Percentiles rank a stretch among this genome's conserved stretches.
Conservation (phyloP, 2,888 invertebrate genomes). For the Eledone cirrhosa region DNA sequence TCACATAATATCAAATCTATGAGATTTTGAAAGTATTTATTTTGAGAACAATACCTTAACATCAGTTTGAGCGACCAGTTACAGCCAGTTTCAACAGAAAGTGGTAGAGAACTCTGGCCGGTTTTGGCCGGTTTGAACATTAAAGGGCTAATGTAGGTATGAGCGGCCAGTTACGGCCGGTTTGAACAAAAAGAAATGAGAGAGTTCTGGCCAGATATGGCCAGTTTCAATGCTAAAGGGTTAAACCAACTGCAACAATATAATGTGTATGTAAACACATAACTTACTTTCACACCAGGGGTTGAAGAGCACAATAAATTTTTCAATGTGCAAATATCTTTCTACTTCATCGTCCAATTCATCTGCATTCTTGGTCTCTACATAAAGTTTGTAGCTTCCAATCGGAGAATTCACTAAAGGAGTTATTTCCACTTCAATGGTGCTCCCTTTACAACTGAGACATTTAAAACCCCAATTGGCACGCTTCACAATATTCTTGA, state of each 20-base stretch:
- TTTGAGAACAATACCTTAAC: no score
- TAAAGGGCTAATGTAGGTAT: no score
- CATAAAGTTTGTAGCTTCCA: constrained; percentile 50
- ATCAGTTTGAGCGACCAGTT: no score
- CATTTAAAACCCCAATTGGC: constrained; percentile 20
- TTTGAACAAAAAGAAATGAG: no score
- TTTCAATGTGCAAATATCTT: constrained; percentile 65
- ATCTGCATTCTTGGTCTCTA: constrained; percentile 47
- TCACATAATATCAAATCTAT: no score
- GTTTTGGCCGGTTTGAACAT: no score
- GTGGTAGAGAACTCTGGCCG: no score
- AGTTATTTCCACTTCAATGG: constrained; percentile 38
- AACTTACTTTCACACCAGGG: constrained; percentile 84
- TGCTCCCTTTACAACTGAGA: constrained; percentile 21
- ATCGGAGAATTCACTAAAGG: constrained; percentile 49
- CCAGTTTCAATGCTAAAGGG: no score
- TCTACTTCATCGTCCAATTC: constrained; percentile 39
- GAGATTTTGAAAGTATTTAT: no score
- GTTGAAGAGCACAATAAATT: constrained; percentile 85
- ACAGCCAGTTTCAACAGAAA: no score
- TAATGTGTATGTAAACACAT: neutral
- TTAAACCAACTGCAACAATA: neutral
- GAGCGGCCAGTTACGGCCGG: no score
- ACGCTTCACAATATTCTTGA: constrained; percentile 19
- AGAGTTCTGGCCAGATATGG: no score